Conservation (phyloP, 2,888 invertebrate species). For the Diarsia brunnea region DNA sequence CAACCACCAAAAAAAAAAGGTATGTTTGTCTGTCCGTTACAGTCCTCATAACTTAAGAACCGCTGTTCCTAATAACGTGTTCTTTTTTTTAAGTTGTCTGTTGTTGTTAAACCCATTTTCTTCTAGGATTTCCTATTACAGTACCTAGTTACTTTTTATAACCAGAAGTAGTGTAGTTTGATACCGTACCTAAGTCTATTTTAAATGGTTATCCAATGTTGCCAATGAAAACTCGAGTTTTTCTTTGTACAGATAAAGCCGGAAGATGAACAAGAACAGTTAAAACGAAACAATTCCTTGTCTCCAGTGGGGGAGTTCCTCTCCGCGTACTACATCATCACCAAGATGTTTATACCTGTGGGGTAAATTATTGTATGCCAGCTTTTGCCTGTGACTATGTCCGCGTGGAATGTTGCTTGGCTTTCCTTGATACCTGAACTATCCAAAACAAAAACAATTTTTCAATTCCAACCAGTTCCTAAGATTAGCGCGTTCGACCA, state of each 20-base stretch:
- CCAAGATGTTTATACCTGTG: conserved; percentile 84
- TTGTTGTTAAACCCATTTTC: no score
- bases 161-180: background rate
- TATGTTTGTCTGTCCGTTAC: background rate
- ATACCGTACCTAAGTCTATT: background rate
- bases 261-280: background rate
- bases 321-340: conserved; percentile 75
- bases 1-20: no score
- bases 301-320: conserved; percentile 66
- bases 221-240: background rate
- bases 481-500: background rate
- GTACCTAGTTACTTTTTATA: no score
- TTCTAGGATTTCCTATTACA: no score
- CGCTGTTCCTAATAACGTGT: background rate
- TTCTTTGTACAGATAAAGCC: background rate
- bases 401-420: no score
- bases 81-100: background rate
- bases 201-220: background rate
- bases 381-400: no score
- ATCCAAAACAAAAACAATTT: no score
- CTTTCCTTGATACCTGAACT: no score
- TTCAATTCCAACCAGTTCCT: no score
- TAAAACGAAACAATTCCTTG: background rate
- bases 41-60: background rate
- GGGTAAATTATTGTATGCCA: conserved; percentile 70